These are phyloP conservation scores for Platygyra sinensis DNA, from an alignment of 64 coral and sea anemone genomes.

Conservation along the genomic window DNA sequence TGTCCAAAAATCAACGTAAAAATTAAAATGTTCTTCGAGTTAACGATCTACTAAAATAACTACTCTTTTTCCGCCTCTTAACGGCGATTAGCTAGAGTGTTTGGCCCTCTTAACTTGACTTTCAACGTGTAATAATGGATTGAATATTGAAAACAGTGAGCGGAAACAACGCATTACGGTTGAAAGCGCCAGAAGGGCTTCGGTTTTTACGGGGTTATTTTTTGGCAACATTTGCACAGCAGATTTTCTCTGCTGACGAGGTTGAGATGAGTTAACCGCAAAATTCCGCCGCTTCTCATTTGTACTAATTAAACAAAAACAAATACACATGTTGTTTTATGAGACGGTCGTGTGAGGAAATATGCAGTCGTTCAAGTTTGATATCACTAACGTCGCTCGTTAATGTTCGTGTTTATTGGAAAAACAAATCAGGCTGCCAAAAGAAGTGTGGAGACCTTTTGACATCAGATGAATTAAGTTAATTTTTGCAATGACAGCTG, in stretches of 20 bases:
- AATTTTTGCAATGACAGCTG: too few species aligned
- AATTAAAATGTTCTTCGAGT: neutral
- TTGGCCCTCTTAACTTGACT: neutral
- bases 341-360: neutral
- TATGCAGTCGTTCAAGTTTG: too few species aligned
- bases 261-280: neutral
- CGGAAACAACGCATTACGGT: neutral
- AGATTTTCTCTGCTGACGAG: neutral
- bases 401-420: neutral
- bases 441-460: neutral
- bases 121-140: neutral
- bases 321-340: constrained; percentile 16
- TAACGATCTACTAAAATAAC: constrained; percentile 6
- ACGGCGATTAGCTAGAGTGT: neutral
- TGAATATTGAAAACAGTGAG: neutral
- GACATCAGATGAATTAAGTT: neutral
- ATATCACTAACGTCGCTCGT: neutral
- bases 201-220: neutral
- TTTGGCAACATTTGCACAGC: neutral
- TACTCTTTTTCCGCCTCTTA: neutral
- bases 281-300: neutral
- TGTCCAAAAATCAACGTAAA: neutral
- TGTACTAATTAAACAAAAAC: neutral
- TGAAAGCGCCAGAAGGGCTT: neutral
- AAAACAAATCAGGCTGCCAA: neutral